Percentiles rank a stretch among this genome's conserved stretches.
These are phyloP conservation scores for Callyntrura guangdongensis DNA, from an alignment of 2,888 invertebrate species.

Conservation along the genomic window DNA sequence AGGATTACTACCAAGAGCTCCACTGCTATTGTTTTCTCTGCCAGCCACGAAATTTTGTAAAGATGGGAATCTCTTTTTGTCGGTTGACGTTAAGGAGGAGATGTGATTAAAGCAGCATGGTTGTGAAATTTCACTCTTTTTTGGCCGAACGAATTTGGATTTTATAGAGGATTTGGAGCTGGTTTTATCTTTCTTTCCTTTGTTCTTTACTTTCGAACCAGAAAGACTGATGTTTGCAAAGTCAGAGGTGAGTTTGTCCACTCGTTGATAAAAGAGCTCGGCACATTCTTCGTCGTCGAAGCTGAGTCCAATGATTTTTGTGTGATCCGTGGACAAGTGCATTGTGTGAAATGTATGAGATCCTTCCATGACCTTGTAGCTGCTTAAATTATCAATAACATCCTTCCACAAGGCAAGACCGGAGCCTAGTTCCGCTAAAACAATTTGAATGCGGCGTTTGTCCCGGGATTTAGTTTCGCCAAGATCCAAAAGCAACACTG, in stretches of 20 bases:
- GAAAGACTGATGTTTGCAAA: constrained; percentile 93
- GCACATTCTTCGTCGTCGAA: constrained; percentile 92
- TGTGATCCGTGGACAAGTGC: constrained; percentile 92
- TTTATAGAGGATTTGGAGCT: constrained; percentile 47
- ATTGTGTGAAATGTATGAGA: constrained; percentile 91
- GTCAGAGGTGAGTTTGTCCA: constrained; percentile 90
- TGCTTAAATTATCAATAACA: constrained; percentile 92
- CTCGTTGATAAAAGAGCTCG: constrained; percentile 90
- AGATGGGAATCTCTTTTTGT: constrained; percentile 82
- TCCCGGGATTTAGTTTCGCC: constrained; percentile 91
- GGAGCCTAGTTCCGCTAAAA: constrained; percentile 92
- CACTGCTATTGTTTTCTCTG: constrained; percentile 22
- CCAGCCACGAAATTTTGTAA: constrained; percentile 82
- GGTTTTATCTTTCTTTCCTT: constrained; percentile 85
- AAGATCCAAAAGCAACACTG: constrained; percentile 91
- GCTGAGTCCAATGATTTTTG: constrained; percentile 91
- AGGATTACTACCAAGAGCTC: not conserved
- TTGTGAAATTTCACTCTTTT: constrained; percentile 93
- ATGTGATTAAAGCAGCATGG: constrained; percentile 95
- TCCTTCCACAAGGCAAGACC: constrained; percentile 94
- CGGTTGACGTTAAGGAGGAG: constrained; percentile 86
- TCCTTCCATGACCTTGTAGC: constrained; percentile 88
- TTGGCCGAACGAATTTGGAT: constrained; percentile 87
- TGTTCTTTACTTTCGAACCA: constrained; percentile 88
- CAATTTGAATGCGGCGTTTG: constrained; percentile 90